These are phyloP conservation scores for Caenorhabditis virilis DNA, from an alignment of 2,888 invertebrate species.

Conservation along the genomic window DNA sequence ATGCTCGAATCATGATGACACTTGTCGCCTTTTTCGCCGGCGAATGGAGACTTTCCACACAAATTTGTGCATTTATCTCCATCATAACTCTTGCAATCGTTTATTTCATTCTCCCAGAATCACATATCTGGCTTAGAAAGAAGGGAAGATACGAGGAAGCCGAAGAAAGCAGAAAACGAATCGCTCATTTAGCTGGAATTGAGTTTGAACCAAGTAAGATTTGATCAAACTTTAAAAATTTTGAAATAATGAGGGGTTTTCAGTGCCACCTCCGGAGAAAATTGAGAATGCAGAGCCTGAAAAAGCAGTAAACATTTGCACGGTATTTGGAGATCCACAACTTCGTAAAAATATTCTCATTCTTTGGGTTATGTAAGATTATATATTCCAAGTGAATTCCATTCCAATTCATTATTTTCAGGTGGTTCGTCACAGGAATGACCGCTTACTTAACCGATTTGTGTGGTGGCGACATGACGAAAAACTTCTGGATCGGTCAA, in stretches of 20 bases:
- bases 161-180: constrained; percentile 40
- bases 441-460: constrained; percentile 48
- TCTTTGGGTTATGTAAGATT: constrained; percentile 45
- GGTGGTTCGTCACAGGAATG: constrained; percentile 52
- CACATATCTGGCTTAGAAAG: constrained; percentile 50
- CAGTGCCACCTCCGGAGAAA: constrained; percentile 35
- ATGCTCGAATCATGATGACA: constrained; percentile 50
- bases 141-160: constrained; percentile 46
- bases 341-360: constrained; percentile 46
- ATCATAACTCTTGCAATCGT: constrained; percentile 43
- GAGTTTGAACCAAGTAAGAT: constrained; percentile 38
- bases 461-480: constrained; percentile 51
- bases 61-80: constrained; percentile 43
- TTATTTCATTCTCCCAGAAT: constrained; percentile 49
- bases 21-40: constrained; percentile 46
- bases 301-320: constrained; percentile 34
- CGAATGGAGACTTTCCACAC: constrained; percentile 50
- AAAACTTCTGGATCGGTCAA: constrained; percentile 51
- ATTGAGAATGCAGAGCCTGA: constrained; percentile 31
- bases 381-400: background rate
- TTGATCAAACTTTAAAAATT: too few species aligned
- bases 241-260: background rate
- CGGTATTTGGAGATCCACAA: constrained; percentile 39
- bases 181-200: constrained; percentile 43
- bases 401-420: too few species aligned